Evolutionary conservation across 1,140 invertebrate species (phyloP), one percentile per base, ranked within the genome.

Genomic region (Panonychus citri): DNA sequence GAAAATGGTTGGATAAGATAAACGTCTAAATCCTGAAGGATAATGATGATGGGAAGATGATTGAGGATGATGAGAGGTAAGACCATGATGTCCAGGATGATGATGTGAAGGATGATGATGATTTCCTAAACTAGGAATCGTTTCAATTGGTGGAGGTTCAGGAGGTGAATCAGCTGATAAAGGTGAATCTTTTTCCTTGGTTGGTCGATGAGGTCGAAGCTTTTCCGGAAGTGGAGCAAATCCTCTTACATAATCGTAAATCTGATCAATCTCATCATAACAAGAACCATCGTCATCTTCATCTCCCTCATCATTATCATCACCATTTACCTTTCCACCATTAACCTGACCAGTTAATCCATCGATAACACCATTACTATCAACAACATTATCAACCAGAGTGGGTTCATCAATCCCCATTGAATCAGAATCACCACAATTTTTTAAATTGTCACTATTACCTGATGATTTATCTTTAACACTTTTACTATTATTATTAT

Each of bases 251-350:
- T 93, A 94, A 66, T 89, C 85, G 68, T 95, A 95, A 57, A 95
- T 88, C 69, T 91, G 85, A 73, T 95, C 88, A 61, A 93, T 90
- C 70, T 95, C 88, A 63, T 91, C 85, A 70, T 91, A 90, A 19
- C 68, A 60, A 27, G 25, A 51, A 7, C 24, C 49, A 51, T 30
- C 17, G 25, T 51, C 25, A 46, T 46, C 43, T 21, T 46, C 43
- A 3, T 46, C 21, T 46, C n/a, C 43, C n/a, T 46, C 21, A 19
- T 3, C 43, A 46, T 46, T n/a, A 3, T 5, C 4, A 17, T 43
- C 42, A 43, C 17, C 42, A 43, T 17, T 21, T 43, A 5, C 42
- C 7, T 21, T 43, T 21, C 19, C 8, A 46, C 43, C 43, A 19
- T 46, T 46, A n/a, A n/a, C 37, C 37, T 10, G 13, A 13, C 13